Conservation (phyloP, 2,888 invertebrate species). For the Pandemis corylana region DNA sequence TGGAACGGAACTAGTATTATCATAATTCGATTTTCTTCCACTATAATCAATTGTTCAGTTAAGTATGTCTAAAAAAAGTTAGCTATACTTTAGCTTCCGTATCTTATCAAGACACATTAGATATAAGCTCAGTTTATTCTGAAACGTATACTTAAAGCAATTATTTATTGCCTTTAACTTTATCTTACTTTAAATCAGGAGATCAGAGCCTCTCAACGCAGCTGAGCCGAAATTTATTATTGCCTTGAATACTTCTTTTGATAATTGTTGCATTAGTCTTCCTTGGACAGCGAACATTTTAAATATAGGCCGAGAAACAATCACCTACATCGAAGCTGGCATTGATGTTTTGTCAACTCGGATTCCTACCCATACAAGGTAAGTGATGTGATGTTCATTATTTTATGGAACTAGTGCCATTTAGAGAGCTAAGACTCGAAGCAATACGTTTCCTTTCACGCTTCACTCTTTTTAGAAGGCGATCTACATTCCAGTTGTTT, state of each 20-base stretch:
- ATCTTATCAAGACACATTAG: background rate
- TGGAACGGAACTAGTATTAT: too few relatives aligned
- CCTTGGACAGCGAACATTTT: slow-evolving; percentile 20
- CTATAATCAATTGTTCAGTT: background rate
- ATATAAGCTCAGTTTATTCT: slow-evolving; percentile 10
- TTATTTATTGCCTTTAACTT: slow-evolving; percentile 32
- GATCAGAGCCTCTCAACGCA: slow-evolving; percentile 25
- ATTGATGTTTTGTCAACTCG: slow-evolving; percentile 17
- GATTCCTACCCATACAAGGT: slow-evolving; percentile 22
- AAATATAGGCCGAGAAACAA: slow-evolving; percentile 23
- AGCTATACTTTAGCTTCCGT: background rate
- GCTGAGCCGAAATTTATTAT: slow-evolving; percentile 16
- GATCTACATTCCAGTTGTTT: slow-evolving; percentile 65
- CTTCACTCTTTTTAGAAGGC: slow-evolving; percentile 66
- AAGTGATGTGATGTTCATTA: slow-evolving; percentile 37
- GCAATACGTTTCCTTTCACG: slow-evolving; percentile 60
- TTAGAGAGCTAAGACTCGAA: slow-evolving; percentile 26
- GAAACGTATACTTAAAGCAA: slow-evolving; percentile 16
- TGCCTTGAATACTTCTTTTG: slow-evolving; percentile 27
- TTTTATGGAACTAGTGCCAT: slow-evolving; percentile 38
- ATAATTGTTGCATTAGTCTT: slow-evolving; percentile 38
- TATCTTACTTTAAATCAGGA: slow-evolving; percentile 38
- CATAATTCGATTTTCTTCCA: background rate
- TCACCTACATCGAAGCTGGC: slow-evolving; percentile 13
- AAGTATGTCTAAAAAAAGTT: background rate